Evolutionary conservation across 2,888 invertebrate species (phyloP).

Genomic region (Serripes groenlandicus): DNA sequence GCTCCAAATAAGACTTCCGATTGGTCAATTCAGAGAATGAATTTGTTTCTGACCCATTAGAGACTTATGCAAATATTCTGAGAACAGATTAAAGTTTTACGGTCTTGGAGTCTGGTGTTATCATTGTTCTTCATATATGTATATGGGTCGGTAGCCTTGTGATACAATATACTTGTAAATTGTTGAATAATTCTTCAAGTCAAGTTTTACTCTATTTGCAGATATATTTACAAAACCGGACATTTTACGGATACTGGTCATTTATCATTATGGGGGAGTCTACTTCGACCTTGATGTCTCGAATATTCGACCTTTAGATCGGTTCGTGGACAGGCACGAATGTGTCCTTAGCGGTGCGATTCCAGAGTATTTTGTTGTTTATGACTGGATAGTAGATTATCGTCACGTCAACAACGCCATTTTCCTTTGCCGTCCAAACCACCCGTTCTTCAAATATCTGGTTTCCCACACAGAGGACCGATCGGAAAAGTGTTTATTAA

Average conservation of each 20-base stretch:
- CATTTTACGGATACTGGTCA: background rate
- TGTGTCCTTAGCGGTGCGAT: conserved; percentile 9
- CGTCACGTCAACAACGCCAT: background rate
- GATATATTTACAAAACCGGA: conserved; percentile 5
- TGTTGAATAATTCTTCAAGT: too few species aligned
- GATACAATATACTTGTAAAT: too few species aligned
- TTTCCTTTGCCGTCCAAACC: background rate
- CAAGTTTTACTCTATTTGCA: too few species aligned
- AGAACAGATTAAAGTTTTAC: too few species aligned
- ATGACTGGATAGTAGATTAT: background rate
- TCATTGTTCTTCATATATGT: too few species aligned
- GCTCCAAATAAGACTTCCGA: too few species aligned
- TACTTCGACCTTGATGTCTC: conserved; percentile 11
- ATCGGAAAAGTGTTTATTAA: too few species aligned
- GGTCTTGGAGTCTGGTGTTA: too few species aligned
- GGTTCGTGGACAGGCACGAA: conserved; percentile 5
- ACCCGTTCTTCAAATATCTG: background rate
- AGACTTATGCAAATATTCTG: too few species aligned
- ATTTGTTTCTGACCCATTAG: too few species aligned
- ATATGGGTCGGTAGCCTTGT: too few species aligned
- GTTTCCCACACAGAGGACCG: background rate
- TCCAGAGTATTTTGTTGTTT: background rate
- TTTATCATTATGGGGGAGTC: conserved; percentile 2
- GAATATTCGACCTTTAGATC: conserved; percentile 5
- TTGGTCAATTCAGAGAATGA: too few species aligned